Evolutionary conservation across 1,140 invertebrate genomes (phyloP).

Genomic region (Centruroides vittatus): DNA sequence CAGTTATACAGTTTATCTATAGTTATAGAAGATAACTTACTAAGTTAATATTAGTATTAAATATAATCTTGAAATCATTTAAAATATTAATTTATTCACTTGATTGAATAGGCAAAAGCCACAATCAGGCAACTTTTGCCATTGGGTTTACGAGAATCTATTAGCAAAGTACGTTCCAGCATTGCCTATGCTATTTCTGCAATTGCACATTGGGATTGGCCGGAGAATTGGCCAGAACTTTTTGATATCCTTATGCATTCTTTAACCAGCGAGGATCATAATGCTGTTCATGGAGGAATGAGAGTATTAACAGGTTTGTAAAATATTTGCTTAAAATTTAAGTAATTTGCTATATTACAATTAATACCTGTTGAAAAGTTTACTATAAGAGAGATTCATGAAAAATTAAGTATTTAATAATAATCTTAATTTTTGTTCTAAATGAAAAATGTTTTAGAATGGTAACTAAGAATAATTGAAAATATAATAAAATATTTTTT

Average conservation of each 20-base stretch:
- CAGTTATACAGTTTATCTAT: no score
- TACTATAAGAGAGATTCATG: no score
- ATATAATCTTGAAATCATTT: no score
- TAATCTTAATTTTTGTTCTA: background rate
- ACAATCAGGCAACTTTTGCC: constrained; percentile 50
- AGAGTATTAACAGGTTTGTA: constrained; percentile 44
- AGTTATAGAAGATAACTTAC: no score
- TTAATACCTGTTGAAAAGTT: no score
- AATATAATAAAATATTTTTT: no score
- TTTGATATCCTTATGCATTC: constrained; percentile 53
- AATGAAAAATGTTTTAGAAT: background rate
- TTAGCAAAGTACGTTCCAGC: constrained; percentile 47
- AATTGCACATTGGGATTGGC: constrained; percentile 66
- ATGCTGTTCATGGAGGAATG: constrained; percentile 60
- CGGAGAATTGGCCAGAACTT: constrained; percentile 56
- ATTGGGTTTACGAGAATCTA: constrained; percentile 48
- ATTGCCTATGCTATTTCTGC: constrained; percentile 59
- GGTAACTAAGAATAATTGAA: no score
- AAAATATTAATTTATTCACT: background rate
- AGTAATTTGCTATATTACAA: no score
- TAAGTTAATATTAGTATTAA: no score
- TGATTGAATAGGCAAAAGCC: constrained; percentile 39
- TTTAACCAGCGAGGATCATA: constrained; percentile 32
- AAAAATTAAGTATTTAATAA: background rate
- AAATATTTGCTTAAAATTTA: background rate